Base-by-base conservation (phyloP, 1,140 invertebrate species). In the Rhynchophorus ferrugineus region DNA sequence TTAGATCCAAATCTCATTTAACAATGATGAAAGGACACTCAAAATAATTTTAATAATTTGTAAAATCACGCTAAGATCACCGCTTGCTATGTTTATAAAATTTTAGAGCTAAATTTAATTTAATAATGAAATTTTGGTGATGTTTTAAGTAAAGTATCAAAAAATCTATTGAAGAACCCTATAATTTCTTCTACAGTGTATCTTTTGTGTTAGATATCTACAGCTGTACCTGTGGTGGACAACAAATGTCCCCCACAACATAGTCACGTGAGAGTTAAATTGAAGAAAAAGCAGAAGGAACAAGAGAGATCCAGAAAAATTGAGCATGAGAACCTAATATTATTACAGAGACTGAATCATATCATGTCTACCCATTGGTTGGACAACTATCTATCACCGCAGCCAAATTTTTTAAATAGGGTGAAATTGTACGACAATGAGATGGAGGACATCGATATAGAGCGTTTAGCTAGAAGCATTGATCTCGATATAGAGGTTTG, bases 261-360 rank as follows among this genome's bases (percentile, higher is more conserved):
- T 16, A 68, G 69, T 21, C 79, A 81, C 61, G 77, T 81, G 0
- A 61, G 63, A 1, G 57, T 71, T 16, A 80, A 80, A 64, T 59
- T 76, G 20, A 80, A 80, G 64, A 76, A 76, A 62, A 59, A 70
- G 14, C 78, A 78, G 61, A 71, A 70, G n/a, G 78, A 81, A 63
- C 56, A 61, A 3, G 78, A 81, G 59, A 63, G 78, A 11, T 68
- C 63, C 41, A 51, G 63, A 35, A 70, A 73, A 61, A 75, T 80
- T 20, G 69, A 74, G 54, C 62, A 63, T 20, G 75, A 80, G 54
- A 81, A 81, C 65, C 75, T 75, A 49, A 71, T 71, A 22, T 60
- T 81, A 16, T 61, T 80, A 46, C 72, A 77, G 59, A 71, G 76
- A 29, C 65, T 80, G 13, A 66, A 62, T 14, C 61, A 66, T 14